Percentiles rank a stretch among this genome's conserved stretches.
Evolutionary conservation across 1,140 invertebrate genomes (phyloP).

Genomic region (Pogonomyrmex californicus): DNA sequence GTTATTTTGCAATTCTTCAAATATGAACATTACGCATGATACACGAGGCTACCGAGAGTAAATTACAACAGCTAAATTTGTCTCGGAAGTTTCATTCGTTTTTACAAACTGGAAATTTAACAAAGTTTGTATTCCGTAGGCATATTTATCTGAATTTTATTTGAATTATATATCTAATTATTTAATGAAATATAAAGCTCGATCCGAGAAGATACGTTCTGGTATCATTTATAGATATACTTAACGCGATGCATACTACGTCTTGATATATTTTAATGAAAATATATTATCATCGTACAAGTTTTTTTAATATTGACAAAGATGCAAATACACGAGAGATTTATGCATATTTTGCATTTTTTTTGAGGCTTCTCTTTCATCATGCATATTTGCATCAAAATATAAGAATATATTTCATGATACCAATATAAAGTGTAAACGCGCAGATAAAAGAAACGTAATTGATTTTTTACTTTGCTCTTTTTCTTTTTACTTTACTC

Average conservation of each 20-base stretch:
- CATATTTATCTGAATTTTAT: conserved; percentile 39
- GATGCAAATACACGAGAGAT: background rate
- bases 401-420: conserved; percentile 24
- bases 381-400: conserved; percentile 12
- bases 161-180: background rate
- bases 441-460: background rate
- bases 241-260: background rate
- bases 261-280: conserved; percentile 16
- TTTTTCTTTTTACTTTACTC: background rate
- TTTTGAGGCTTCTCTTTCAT: background rate
- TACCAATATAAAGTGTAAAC: background rate
- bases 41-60: conserved; percentile 50
- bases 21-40: conserved; percentile 46
- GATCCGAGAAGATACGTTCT: conserved; percentile 4
- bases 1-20: conserved; percentile 54
- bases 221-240: conserved; percentile 18
- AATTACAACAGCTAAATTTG: background rate
- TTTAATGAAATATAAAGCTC: conserved; percentile 28
- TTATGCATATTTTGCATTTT: conserved; percentile 7
- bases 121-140: background rate
- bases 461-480: background rate
- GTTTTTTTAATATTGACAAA: conserved; percentile 17
- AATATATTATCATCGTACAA: conserved; percentile 19
- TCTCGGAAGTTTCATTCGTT: background rate
- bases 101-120: conserved; percentile 36